Percentiles rank a stretch among this genome's conserved stretches.
Evolutionary conservation across 1,140 invertebrate genomes (phyloP).

Genomic region (Leptinotarsa defecta): DNA sequence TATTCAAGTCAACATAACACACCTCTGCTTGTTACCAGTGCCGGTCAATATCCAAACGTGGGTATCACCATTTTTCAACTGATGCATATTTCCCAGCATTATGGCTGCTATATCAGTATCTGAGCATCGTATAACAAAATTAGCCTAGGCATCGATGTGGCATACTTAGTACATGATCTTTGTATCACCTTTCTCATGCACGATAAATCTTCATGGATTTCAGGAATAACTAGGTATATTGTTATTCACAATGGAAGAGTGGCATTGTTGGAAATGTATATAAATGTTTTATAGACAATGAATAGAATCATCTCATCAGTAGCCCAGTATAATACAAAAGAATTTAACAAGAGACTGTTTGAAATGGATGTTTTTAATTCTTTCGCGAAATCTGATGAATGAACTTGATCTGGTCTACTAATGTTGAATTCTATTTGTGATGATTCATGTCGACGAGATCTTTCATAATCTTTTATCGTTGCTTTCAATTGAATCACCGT

Average conservation of each 20-base stretch:
- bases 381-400: conserved; percentile 20
- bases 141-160: conserved; percentile 35
- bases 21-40: background rate
- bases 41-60: conserved; percentile 24
- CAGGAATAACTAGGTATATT: no score
- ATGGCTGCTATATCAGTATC: conserved; percentile 52
- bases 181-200: conserved; percentile 45
- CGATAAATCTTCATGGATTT: no score
- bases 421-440: no score
- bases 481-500: no score
- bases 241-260: no score
- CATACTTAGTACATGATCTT: conserved; percentile 33
- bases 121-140: conserved; percentile 42
- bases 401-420: no score
- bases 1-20: background rate
- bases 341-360: conserved; percentile 28
- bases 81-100: conserved; percentile 48
- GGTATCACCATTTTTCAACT: conserved; percentile 32
- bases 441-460: no score
- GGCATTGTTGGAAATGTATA: no score
- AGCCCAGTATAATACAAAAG: conserved; percentile 25
- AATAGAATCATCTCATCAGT: conserved; percentile 8
- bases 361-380: conserved; percentile 26
- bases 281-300: background rate
- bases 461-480: no score